Evolutionary conservation across 2,113 vertebrate genomes (phyloP), one percentile per base, ranked within the genome.

Genomic region (Dendrocopos noguchii): DNA sequence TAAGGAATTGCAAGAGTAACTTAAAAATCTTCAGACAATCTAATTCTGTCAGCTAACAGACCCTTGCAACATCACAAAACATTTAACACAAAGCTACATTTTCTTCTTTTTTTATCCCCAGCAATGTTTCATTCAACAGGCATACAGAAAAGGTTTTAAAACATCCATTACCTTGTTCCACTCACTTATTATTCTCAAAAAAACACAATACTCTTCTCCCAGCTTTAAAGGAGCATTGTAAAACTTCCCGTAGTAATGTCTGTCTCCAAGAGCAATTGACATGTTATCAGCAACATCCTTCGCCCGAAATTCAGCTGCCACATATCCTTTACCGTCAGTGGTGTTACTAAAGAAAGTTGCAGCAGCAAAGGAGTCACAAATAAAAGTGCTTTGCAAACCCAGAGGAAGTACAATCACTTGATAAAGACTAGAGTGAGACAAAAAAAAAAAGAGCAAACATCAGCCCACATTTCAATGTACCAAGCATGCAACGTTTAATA

Each of bases 361-460:
- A 61, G 82, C 79, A 44, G 84, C 86, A 87, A 98, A 97, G 39
- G 97, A 98, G 50, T 97, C 97, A 94, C 99, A 99, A 85, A 97
- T 93, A 92, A 99, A 99, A 56, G 97, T 96, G 93, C 97, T 96
- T 39, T 97, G 95, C 18, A 96, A 96, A 56, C 96, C 96, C 50
- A 98, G 67, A 29, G 98, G 98, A 91, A 99, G 93, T 79, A 99
- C 99, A 77, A 99, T 97, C 89, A 99, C 98, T 96, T 99, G 99
- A 96, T 99, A 99, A n/a, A 98, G 94, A 95, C 99, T 99, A 95
- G 33, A 97, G 95, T 65, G 68, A 94, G 91, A 94, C 56, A 91
- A 90, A 63, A 94, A 89, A 60, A 95, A 96, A 93, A 96, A 93
- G 95, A 96, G 56, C 22, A 86, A 84, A 9, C 3, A 21, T 95